Evolutionary conservation across 2,113 vertebrate species (phyloP), one percentile per base, ranked within the genome.

Genomic region (Chunga burmeisteri): DNA sequence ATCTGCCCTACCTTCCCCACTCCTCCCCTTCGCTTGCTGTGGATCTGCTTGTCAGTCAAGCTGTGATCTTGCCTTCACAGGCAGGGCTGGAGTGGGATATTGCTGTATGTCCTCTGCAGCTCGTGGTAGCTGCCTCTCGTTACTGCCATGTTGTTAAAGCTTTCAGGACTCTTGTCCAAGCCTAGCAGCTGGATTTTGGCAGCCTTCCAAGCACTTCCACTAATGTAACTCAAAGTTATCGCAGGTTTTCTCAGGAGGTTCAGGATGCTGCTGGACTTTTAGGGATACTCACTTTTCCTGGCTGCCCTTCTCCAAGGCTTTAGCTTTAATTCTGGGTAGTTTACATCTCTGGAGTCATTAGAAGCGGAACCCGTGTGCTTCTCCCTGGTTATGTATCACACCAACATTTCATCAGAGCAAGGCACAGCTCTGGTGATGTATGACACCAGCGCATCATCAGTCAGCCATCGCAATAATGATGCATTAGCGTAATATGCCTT

Each of bases 401-500:
- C 67, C 92, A 96, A 38, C 97, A 88, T 95, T 94, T 94, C 96
- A 94, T 95, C 91, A 90, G 82, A 90, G 87, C 56, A 44, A 65
- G 81, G 61, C 11, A 0, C 82, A 85, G 96, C 87, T 86, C 80
- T 88, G 79, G 92, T 97, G 97, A 97, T 97, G 79, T 96, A 97
- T 97, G 94, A 78, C 94, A 96, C 17, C 2, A 70, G 74, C 16
- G 7, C 70, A 93, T 84, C 96, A 97, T 97, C 96, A 94, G 82
- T 97, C 97, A 98, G 96, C 95, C 86, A 38, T 91, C 50, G 27
- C 96, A 96, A 95, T 98, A 97, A 97, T 96, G 96, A 97, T 96
- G 89, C 96, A 97, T 98, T 98, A 97, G 89, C 5, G 85, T 96
- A 97, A 97, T 97, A 97, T 97, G 92, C 96, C 94, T 98, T 96